Conservation (phyloP, 2,113 vertebrate genomes). For the Cyrtonyx montezumae region DNA sequence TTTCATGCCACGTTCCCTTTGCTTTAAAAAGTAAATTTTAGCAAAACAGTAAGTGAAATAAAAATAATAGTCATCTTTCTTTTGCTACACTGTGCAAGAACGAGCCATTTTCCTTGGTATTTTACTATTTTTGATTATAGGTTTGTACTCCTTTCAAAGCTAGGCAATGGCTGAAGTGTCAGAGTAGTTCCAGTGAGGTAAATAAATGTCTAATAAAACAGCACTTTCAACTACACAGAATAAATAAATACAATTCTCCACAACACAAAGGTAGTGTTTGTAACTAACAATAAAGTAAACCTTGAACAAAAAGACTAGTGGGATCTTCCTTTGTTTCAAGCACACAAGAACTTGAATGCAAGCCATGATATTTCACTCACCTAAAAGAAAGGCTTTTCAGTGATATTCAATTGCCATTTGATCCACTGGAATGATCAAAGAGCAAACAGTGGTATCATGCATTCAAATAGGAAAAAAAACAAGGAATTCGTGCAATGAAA, state of each 20-base stretch:
- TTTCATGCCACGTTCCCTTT: neutral
- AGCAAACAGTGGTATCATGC: neutral
- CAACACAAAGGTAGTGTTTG: neutral
- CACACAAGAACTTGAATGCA: neutral
- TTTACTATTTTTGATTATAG: neutral
- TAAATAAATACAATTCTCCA: neutral
- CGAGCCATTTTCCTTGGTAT: neutral
- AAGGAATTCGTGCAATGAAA: neutral
- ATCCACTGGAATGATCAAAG: neutral
- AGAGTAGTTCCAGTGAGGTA: neutral
- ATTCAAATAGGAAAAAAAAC: neutral
- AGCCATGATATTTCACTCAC: neutral
- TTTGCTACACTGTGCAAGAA: neutral
- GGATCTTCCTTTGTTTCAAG: neutral
- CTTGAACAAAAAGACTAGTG: neutral
- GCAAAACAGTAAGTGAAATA: neutral
- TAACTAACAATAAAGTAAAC: neutral
- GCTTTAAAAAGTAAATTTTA: neutral
- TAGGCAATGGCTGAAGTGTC: neutral
- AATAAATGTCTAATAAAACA: neutral
- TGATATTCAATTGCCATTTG: neutral
- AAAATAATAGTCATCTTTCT: neutral
- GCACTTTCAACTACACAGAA: neutral
- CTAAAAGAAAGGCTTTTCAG: neutral
- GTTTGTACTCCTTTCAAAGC: conserved; percentile 1